Evolutionary conservation across 2,797 vertebrate species (phyloP).

Genomic region (Geotrypetes seraphini): DNA sequence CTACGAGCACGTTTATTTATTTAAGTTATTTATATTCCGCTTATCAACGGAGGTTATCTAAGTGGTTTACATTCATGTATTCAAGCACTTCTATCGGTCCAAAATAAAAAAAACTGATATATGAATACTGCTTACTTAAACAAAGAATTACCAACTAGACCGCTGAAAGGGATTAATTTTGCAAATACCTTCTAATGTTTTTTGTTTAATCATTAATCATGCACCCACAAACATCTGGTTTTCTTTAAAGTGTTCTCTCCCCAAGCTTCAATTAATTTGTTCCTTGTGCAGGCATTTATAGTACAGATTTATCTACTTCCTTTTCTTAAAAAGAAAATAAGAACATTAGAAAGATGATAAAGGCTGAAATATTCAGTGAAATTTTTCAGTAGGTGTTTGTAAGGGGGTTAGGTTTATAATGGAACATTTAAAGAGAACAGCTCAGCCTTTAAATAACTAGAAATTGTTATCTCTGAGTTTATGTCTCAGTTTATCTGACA

Average conservation of each 20-base stretch:
- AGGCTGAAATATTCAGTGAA: background rate
- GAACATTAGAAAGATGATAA: background rate
- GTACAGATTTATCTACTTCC: background rate
- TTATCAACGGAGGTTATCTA: too few species aligned
- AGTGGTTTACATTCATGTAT: too few species aligned
- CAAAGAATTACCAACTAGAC: background rate
- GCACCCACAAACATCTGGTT: background rate
- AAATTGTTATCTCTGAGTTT: constrained; percentile 30
- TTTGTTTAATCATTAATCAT: constrained; percentile 5
- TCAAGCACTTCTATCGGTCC: too few species aligned
- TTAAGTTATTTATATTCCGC: too few species aligned
- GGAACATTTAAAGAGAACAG: background rate
- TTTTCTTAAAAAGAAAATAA: background rate
- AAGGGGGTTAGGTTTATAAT: background rate
- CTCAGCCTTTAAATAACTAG: constrained; percentile 17
- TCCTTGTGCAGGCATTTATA: background rate
- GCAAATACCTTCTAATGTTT: background rate
- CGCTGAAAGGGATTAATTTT: background rate
- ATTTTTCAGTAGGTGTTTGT: constrained; percentile 5
- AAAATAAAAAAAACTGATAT: too few species aligned
- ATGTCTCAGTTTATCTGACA: too few species aligned
- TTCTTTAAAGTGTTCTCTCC: background rate
- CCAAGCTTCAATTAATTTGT: background rate
- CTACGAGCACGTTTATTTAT: too few species aligned
- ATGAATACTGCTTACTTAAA: background rate